Percentiles rank a stretch among this genome's conserved stretches.
Conservation (phyloP, 2,888 invertebrate species). For the Mesochorus sp. region DNA sequence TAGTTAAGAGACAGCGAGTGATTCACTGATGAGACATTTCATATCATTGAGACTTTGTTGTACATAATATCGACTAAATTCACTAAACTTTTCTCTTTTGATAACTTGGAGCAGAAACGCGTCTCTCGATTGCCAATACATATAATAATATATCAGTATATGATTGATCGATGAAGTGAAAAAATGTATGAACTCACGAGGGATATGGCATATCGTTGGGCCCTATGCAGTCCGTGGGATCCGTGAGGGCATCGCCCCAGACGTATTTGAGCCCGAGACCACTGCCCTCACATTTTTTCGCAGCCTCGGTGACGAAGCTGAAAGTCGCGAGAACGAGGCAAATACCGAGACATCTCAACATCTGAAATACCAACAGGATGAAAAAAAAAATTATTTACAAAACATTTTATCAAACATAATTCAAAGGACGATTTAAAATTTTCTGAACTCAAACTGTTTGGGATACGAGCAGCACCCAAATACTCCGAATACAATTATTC, state of each 20-base stretch:
- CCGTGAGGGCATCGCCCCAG: conserved; percentile 93
- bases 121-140: background rate
- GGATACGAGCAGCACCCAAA: too few species aligned
- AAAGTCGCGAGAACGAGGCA: conserved; percentile 69
- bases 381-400: background rate
- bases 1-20: too few species aligned
- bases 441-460: too few species aligned
- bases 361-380: conserved; percentile 69
- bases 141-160: background rate
- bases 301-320: conserved; percentile 66
- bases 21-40: too few species aligned
- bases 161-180: background rate
- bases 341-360: conserved; percentile 73
- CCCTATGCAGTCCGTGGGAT: conserved; percentile 90
- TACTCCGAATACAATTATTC: conserved; percentile 14
- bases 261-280: conserved; percentile 90
- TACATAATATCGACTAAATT: too few species aligned
- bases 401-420: background rate
- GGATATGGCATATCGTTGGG: conserved; percentile 93
- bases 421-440: background rate
- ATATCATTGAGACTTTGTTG: too few species aligned
- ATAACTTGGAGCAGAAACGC: too few species aligned
- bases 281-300: conserved; percentile 84
- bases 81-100: too few species aligned
- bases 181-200: conserved; percentile 84